These are phyloP conservation scores for Pristionchus pacificus DNA, from an alignment of 1,140 invertebrate genomes.

Conservation along the genomic window DNA sequence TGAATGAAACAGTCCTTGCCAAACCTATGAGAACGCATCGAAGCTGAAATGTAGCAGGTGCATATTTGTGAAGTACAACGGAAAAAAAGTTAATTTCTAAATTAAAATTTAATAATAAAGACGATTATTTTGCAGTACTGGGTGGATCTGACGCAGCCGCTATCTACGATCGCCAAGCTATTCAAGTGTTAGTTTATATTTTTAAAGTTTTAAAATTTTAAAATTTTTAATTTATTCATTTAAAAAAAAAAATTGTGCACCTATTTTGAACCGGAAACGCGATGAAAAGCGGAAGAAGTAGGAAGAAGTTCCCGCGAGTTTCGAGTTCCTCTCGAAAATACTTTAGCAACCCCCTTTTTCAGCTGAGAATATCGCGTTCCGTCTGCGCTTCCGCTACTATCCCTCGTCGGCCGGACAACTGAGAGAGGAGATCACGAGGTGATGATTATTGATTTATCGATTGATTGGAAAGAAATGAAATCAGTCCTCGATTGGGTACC, in stretches of 20 bases:
- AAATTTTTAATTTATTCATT: constrained; percentile 8
- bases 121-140: constrained; percentile 75
- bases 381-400: constrained; percentile 89
- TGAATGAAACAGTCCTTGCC: no score
- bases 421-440: constrained; percentile 78
- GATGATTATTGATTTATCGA: no score
- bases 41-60: no score
- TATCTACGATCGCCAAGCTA: constrained; percentile 72
- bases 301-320: constrained; percentile 15
- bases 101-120: neutral
- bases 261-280: neutral
- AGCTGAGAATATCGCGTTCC: constrained; percentile 69
- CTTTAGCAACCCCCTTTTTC: constrained; percentile 4
- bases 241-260: neutral
- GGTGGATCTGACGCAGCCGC: constrained; percentile 86
- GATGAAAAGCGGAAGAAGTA: constrained; percentile 16
- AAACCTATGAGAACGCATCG: no score
- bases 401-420: constrained; percentile 79
- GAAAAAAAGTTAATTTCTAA: no score
- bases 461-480: no score
- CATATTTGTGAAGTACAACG: no score
- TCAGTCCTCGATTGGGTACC: no score
- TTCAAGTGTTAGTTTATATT: constrained; percentile 74
- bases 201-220: constrained; percentile 8
- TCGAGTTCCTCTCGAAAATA: neutral